These are phyloP conservation scores for Smutsia gigantea DNA, from an alignment of 2,797 vertebrate genomes.

Conservation along the genomic window DNA sequence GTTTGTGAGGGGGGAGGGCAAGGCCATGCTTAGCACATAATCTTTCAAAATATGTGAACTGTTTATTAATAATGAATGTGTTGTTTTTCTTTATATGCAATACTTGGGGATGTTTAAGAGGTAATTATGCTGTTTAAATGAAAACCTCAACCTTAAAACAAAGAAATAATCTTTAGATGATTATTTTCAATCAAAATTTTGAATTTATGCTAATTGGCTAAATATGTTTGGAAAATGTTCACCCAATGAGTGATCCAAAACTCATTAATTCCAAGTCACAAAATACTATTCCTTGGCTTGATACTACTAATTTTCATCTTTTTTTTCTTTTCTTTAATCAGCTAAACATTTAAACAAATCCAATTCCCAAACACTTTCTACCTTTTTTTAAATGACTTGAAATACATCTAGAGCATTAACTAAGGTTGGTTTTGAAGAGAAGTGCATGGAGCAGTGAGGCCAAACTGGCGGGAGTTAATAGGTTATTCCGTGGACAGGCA, in stretches of 20 bases:
- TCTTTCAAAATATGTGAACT: not conserved
- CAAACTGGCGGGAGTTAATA: not conserved
- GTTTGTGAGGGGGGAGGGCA: fast-evolving
- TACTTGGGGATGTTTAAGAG: not conserved
- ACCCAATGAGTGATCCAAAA: not conserved
- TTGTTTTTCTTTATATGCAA: not conserved
- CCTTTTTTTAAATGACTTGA: not conserved
- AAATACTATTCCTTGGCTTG: not conserved
- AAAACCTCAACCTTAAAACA: not conserved
- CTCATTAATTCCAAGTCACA: not conserved
- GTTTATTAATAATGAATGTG: not conserved
- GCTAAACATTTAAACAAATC: not conserved
- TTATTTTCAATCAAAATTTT: not conserved
- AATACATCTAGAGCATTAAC: not conserved
- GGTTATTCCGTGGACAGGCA: not conserved
- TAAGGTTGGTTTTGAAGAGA: constrained; percentile 28
- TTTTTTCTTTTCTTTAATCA: not conserved
- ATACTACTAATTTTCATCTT: not conserved
- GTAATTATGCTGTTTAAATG: not conserved
- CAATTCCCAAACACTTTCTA: not conserved
- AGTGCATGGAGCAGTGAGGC: not conserved
- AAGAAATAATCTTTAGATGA: not conserved
- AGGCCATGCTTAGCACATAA: not conserved
- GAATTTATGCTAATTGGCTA: not conserved
- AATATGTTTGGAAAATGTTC: not conserved